Evolutionary conservation across 2,113 vertebrate species (phyloP).

Genomic region (Tapirus terrestris): DNA sequence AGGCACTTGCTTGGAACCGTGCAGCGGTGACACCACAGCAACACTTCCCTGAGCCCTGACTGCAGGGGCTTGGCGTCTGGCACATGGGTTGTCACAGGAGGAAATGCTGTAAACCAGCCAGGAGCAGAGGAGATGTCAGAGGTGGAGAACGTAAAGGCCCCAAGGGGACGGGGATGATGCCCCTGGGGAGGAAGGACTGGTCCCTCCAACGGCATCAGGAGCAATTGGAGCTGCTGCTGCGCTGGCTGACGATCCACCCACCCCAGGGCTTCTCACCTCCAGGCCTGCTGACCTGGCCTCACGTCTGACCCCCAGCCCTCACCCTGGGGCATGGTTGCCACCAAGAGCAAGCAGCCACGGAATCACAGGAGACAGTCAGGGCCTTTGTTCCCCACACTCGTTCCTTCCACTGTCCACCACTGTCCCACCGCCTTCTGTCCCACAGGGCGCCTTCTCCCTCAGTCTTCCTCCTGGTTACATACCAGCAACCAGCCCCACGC

Average conservation of each 20-base stretch:
- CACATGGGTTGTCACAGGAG: background rate
- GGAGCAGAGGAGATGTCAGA: background rate
- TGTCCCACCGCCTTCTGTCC: no score
- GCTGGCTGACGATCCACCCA: no score
- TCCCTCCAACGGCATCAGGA: no score
- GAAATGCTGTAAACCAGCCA: background rate
- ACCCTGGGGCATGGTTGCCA: no score
- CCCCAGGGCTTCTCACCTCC: background rate
- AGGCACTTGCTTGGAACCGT: no score
- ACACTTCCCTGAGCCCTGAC: background rate
- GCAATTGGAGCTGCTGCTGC: no score
- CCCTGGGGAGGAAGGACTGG: background rate
- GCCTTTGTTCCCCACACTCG: background rate
- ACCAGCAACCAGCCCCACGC: rapidly evolving
- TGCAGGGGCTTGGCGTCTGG: background rate
- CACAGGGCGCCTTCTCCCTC: background rate
- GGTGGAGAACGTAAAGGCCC: no score
- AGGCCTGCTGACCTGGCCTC: background rate
- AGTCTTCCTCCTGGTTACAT: background rate
- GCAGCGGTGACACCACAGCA: no score
- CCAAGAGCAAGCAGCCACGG: no score
- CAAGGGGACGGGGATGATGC: rapidly evolving
- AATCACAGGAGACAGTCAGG: no score
- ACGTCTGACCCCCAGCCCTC: background rate
- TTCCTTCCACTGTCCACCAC: background rate